Evolutionary conservation across 2,797 vertebrate genomes (phyloP).

Genomic region (Strix occidentalis): DNA sequence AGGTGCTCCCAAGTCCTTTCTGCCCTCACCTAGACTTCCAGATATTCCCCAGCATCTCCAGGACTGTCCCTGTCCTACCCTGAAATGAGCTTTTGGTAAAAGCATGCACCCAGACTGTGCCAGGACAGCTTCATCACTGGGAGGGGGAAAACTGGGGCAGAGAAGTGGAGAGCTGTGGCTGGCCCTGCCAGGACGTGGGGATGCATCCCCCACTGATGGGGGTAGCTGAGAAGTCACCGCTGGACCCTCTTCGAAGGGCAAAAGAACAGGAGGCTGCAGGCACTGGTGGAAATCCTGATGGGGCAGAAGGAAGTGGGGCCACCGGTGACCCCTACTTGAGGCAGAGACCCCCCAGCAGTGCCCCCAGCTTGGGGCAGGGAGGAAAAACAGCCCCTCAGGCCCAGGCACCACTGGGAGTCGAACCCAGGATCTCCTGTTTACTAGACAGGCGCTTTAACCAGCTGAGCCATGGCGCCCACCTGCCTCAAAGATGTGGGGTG

Average conservation of each 20-base stretch:
- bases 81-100: neutral
- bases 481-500: fast-evolving
- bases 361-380: neutral
- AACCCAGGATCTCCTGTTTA: conserved; percentile 11
- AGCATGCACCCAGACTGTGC: neutral
- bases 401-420: neutral
- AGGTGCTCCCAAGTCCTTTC: neutral
- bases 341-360: neutral
- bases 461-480: neutral
- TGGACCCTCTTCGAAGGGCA: neutral
- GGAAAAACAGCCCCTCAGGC: fast-evolving
- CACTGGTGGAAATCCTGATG: neutral
- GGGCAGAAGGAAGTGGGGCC: too few species aligned
- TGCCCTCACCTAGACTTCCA: neutral
- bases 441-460: neutral
- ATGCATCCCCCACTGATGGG: fast-evolving
- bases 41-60: neutral
- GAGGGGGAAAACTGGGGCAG: neutral
- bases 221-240: neutral
- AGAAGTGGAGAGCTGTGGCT: fast-evolving
- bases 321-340: fast-evolving
- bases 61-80: neutral
- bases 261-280: neutral
- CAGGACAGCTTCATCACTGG: fast-evolving
- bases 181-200: neutral